Evolutionary conservation across 1,140 invertebrate species (phyloP).

Genomic region (Achroia grisella): DNA sequence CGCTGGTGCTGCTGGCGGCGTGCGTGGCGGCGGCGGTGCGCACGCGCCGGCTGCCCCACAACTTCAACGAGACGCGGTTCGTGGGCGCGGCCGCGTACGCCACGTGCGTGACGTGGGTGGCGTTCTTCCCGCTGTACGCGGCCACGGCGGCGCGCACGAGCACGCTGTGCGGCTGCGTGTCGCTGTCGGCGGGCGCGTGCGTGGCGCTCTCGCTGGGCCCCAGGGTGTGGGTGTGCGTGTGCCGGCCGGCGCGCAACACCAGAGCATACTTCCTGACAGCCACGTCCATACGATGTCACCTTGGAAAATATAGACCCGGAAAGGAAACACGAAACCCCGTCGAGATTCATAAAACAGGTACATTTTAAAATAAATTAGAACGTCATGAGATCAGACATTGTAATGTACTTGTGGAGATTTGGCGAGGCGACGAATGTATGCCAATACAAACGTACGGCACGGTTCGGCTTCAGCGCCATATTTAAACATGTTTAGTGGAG

Average conservation of each 20-base stretch:
- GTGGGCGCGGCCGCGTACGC: constrained; percentile 89
- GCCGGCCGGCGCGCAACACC: constrained; percentile 86
- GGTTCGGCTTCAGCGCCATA: too few species aligned
- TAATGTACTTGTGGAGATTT: too few species aligned
- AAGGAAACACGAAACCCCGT: not conserved
- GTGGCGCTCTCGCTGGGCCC: constrained; percentile 87
- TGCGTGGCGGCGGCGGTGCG: constrained; percentile 91
- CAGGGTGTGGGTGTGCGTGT: constrained; percentile 86
- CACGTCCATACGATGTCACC: constrained; percentile 86
- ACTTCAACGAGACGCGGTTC: constrained; percentile 91
- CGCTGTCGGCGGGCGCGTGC: constrained; percentile 75
- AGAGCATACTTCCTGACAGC: constrained; percentile 85
- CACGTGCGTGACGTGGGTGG: constrained; percentile 91
- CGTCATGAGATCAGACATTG: too few species aligned
- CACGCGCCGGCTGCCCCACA: constrained; percentile 90
- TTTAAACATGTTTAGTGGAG: too few species aligned
- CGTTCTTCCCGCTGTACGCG: constrained; percentile 91
- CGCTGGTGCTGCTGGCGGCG: constrained; percentile 84
- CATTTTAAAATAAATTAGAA: too few species aligned
- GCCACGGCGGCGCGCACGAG: constrained; percentile 82
- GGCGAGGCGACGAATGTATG: not conserved
- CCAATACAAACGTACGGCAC: too few species aligned
- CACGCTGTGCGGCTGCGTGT: constrained; percentile 82
- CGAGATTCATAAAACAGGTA: not conserved
- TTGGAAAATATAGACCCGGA: constrained; percentile 68